phyloP scores from a whole-genome alignment of 2,888 invertebrate genomes.

The Drosophila histrio region DNA sequence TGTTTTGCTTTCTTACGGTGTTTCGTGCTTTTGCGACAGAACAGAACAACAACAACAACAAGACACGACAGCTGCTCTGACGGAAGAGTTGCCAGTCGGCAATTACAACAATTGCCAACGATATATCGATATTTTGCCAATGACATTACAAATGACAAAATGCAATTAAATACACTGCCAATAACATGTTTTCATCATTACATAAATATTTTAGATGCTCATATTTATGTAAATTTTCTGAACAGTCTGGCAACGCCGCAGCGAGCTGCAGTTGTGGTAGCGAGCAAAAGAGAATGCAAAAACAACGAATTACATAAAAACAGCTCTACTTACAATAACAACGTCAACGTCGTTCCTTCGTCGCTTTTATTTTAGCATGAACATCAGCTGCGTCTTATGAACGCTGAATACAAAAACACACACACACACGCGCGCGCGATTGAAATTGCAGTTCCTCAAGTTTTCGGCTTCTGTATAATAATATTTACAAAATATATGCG shows the following conservation, averaged over 20 bases:
- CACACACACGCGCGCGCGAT: slow-evolving; percentile 24
- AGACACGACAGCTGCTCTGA: slow-evolving; percentile 50
- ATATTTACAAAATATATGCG: slow-evolving; percentile 51
- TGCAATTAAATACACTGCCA: not conserved
- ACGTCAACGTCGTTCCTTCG: slow-evolving; percentile 32
- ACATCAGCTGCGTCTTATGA: slow-evolving; percentile 40
- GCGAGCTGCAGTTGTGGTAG: slow-evolving; percentile 8
- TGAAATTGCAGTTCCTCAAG: slow-evolving; percentile 2
- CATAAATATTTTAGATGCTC: slow-evolving; percentile 1
- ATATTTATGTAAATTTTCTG: not conserved
- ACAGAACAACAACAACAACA: slow-evolving; percentile 39
- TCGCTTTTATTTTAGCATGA: slow-evolving; percentile 22
- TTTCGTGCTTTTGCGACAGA: slow-evolving; percentile 60
- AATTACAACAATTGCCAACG: slow-evolving; percentile 7
- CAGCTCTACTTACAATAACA: slow-evolving; percentile 66
- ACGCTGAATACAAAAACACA: slow-evolving; percentile 6
- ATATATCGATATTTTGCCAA: slow-evolving; percentile 58
- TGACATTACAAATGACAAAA: not conserved
- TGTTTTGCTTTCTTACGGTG: slow-evolving; percentile 70
- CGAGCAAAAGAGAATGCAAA: slow-evolving; percentile 17
- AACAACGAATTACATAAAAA: slow-evolving; percentile 69
- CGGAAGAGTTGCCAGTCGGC: slow-evolving; percentile 57
- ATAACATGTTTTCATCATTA: not conserved
- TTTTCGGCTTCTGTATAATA: slow-evolving; percentile 12
- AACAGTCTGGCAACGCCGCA: slow-evolving; percentile 57